Evolutionary conservation across 2,113 vertebrate species (phyloP).

Genomic region (Bos javanicus): DNA sequence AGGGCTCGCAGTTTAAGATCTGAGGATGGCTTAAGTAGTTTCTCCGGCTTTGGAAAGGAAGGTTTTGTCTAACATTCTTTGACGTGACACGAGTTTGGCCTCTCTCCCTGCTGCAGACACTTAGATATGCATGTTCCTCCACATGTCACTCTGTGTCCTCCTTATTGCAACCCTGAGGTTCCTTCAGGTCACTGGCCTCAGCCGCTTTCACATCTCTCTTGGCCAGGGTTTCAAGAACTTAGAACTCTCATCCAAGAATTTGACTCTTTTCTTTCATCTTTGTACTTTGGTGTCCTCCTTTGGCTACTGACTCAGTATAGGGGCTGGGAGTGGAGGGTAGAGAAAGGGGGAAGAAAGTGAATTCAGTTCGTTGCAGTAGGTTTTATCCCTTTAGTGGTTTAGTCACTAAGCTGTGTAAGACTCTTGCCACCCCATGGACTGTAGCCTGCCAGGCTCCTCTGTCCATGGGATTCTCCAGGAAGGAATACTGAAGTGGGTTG

Average conservation of each 20-base stretch:
- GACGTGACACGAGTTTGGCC: neutral
- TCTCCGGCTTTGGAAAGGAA: neutral
- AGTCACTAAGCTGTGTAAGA: neutral
- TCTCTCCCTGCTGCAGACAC: neutral
- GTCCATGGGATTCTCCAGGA: neutral
- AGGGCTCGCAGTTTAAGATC: neutral
- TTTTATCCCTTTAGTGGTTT: neutral
- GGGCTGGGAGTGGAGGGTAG: neutral
- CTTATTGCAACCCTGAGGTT: neutral
- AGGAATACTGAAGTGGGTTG: neutral
- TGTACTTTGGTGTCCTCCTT: neutral
- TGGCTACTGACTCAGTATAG: neutral
- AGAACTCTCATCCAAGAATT: neutral
- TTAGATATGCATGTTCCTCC: neutral
- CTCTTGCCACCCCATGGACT: neutral
- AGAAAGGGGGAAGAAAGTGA: neutral
- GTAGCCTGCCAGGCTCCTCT: neutral
- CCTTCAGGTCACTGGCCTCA: constrained; percentile 20
- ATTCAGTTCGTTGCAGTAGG: neutral
- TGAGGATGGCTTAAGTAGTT: neutral
- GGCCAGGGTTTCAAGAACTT: neutral
- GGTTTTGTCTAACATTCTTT: neutral
- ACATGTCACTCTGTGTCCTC: neutral
- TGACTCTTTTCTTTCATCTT: neutral
- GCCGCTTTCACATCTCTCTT: neutral